Percentiles rank a stretch among this genome's conserved stretches.
Conservation (phyloP, 2,888 invertebrate species). For the Drosophila antonietae region DNA sequence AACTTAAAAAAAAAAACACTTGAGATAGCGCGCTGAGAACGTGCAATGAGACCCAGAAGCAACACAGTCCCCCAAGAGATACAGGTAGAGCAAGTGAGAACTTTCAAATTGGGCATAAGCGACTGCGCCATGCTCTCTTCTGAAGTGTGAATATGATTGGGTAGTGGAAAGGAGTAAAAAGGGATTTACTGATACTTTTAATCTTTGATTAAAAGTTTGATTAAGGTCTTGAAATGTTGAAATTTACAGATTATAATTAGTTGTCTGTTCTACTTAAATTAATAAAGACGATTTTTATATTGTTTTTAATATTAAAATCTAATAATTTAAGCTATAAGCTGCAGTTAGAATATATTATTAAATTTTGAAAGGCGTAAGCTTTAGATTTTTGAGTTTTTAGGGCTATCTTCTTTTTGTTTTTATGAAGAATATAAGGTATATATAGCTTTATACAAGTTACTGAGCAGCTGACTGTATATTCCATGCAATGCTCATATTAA, state of each 20-base stretch:
- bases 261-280: no score
- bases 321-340: no score
- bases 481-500: background rate
- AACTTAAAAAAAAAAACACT: slow-evolving; percentile 76
- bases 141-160: background rate
- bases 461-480: background rate
- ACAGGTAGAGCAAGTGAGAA: slow-evolving; percentile 25
- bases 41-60: slow-evolving; percentile 39
- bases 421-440: no score
- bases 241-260: background rate
- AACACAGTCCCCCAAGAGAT: slow-evolving; percentile 1
- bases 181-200: no score
- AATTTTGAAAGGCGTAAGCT: background rate
- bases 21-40: slow-evolving; percentile 73
- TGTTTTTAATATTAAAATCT: no score
- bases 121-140: background rate
- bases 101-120: background rate
- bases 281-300: no score
- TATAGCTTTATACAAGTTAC: no score
- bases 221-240: no score
- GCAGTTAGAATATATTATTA: no score
- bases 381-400: background rate
- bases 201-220: no score
- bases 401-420: no score
- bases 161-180: background rate